Conservation (phyloP, 2,888 invertebrate species). For the Elysia crispata region DNA sequence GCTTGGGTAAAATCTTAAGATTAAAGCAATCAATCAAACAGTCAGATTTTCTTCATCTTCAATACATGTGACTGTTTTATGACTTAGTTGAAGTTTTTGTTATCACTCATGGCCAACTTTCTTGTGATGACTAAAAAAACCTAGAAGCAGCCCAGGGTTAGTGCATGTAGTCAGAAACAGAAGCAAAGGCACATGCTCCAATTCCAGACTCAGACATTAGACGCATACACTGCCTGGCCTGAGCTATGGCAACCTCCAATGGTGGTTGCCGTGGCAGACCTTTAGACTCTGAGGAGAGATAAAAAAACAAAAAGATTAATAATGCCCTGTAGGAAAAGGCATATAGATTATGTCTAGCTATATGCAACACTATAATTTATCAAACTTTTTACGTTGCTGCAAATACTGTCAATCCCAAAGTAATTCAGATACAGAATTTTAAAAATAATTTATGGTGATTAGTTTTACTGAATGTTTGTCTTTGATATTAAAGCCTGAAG, state of each 20-base stretch:
- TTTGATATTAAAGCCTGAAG: too few relatives aligned
- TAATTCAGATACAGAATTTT: too few relatives aligned
- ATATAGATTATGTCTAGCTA: too few relatives aligned
- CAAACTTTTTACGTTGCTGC: too few relatives aligned
- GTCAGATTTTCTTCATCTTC: background rate
- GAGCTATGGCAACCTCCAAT: conserved; percentile 93
- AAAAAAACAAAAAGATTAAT: background rate
- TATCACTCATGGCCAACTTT: background rate
- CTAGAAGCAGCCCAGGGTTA: conserved; percentile 57
- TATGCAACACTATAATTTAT: too few relatives aligned
- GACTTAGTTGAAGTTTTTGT: too few relatives aligned
- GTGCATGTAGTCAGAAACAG: conserved; percentile 83
- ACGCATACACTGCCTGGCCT: conserved; percentile 91
- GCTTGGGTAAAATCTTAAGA: background rate
- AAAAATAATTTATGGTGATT: too few relatives aligned
- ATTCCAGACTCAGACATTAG: conserved; percentile 93
- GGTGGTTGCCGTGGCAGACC: conserved; percentile 94
- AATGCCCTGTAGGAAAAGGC: background rate
- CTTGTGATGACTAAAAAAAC: background rate
- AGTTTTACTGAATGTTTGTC: too few relatives aligned
- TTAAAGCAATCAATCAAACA: background rate
- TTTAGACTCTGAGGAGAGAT: conserved; percentile 85
- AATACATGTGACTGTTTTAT: background rate
- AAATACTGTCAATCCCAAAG: too few relatives aligned
- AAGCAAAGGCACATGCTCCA: conserved; percentile 96